Base-by-base conservation (phyloP, 2,113 vertebrate species). In the Ginglymostoma cirratum region DNA sequence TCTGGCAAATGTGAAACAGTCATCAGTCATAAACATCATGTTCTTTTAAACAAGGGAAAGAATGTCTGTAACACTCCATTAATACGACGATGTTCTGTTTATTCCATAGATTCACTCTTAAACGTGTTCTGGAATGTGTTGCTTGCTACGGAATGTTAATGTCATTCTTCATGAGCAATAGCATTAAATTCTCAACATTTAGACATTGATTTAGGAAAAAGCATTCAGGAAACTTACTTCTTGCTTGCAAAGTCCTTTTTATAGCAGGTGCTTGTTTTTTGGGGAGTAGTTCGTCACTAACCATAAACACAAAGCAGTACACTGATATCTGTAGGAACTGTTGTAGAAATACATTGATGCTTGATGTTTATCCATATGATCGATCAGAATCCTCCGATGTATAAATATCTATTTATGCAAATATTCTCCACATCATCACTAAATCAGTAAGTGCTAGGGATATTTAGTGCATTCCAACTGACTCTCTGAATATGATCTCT, bases 31-130 rank as follows among this genome's bases (percentile, higher is more conserved):
- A 94, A 70, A 48, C 90, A 45, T 27, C 2, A 23, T 94, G 42
- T 94, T 94, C 93, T 70, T 70, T 94, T 48, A 42, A 21, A 94
- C 65, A 94, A 69, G n/a, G 70, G 67, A 94, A 94, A 94, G 66
- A 70, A 94, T 70, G 66, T 69, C 66, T 94, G 93, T 94, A 70
- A 69, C 93, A 94, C 93, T 21, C 66, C 67, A 92, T 94, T 70
- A 94, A 70, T 70, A 70, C 23, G 45, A 21, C 17, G 8, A 94
- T 94, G 93, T 70, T 70, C 93, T 94, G 93, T 92, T 92, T 92
- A 92, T 92, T 92, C 66, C 61, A 38, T 45, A 19, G 92, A 69
- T 69, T 94, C 65, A 69, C 92, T 94, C 38, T 94, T 67, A 94
- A 94, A 94, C 92, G 27, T 69, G 66, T 66, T 69, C 66, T 69